Percentiles rank a stretch among this genome's conserved stretches.
phyloP scores from a whole-genome alignment of 2,113 vertebrate species.

The Miniopterus natalensis region DNA sequence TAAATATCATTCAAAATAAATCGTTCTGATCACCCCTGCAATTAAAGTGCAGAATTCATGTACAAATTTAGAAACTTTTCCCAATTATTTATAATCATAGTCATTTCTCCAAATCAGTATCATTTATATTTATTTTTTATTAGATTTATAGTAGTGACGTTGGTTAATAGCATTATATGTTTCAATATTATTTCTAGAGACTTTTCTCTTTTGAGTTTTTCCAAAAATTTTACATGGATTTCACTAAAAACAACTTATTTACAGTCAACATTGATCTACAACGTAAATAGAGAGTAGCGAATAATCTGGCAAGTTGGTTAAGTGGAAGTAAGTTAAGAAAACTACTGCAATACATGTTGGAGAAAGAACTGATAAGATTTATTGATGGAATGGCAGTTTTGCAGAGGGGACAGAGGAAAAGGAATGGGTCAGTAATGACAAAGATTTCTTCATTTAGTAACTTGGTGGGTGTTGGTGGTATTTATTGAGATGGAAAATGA shows the following conservation, averaged over 20 bases:
- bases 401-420: neutral
- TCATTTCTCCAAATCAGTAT: neutral
- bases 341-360: neutral
- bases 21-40: neutral
- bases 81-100: neutral
- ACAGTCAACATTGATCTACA: neutral
- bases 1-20: neutral
- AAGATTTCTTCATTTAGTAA: neutral
- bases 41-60: neutral
- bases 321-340: neutral
- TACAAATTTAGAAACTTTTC: neutral
- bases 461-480: neutral
- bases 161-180: neutral
- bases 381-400: neutral
- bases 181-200: neutral
- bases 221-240: neutral
- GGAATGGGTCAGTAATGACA: neutral
- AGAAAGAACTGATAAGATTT: neutral
- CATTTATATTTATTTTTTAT: neutral
- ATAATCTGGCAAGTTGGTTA: neutral
- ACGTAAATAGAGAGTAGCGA: neutral
- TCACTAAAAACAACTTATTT: neutral
- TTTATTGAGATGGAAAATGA: neutral
- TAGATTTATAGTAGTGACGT: neutral
- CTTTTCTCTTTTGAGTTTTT: neutral